A percentile compares a stretch with the other conserved stretches of the same genome.
These are phyloP conservation scores for Drosophila funebris DNA, from an alignment of 1,140 invertebrate genomes.

Conservation along the genomic window DNA sequence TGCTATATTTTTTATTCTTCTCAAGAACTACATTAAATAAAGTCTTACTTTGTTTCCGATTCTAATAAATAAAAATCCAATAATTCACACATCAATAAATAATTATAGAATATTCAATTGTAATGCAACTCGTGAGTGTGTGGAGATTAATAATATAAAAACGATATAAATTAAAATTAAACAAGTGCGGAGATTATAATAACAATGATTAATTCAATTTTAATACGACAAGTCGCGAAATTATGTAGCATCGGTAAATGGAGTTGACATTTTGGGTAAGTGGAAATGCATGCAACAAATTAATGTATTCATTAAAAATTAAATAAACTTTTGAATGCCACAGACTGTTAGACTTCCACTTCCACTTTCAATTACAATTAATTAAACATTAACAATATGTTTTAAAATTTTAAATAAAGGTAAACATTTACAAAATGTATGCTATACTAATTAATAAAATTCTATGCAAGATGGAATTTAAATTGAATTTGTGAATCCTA, in stretches of 20 bases:
- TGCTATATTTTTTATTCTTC: neutral
- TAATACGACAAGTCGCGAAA: neutral
- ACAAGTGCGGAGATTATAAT: conserved; percentile 21
- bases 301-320: neutral
- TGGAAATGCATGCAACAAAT: neutral
- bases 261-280: conserved; percentile 13
- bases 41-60: neutral
- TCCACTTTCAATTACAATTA: no score
- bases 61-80: neutral
- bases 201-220: neutral
- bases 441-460: no score
- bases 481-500: no score
- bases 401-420: no score
- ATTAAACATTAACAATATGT: no score
- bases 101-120: neutral
- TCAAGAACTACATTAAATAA: neutral
- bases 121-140: conserved; percentile 1
- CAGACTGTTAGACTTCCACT: neutral
- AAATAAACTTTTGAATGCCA: neutral
- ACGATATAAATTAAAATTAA: conserved; percentile 10
- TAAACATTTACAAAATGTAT: no score
- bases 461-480: no score
- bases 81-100: neutral
- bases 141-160: neutral
- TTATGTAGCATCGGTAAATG: neutral